Evolutionary conservation across 2,888 invertebrate species (phyloP), one percentile per base, ranked within the genome.

Genomic region (Pollenia amentaria): DNA sequence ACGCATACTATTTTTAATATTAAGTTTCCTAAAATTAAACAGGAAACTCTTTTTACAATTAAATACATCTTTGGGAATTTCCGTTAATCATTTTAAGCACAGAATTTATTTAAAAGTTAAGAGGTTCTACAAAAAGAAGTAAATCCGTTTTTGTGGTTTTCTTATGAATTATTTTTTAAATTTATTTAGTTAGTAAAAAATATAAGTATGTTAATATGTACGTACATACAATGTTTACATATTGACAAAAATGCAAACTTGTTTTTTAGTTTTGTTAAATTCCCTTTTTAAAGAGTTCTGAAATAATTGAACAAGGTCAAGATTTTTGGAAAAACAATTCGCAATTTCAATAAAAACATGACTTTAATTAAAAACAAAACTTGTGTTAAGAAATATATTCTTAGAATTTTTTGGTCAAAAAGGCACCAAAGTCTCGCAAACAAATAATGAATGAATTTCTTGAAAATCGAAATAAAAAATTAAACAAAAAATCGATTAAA

Each of bases 381-480:
- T 16, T 8, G 42, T 21, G 21, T 44, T 51, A 48, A 9, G 16
- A 12, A 69, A 67, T 46, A 44, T 51, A 51, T 81, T 82, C 82
- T 69, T 1, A 53, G 75, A 76, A 82, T 67, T 44, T 82, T 44
- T 82, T 75, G 10, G 18, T 60, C 29, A 51, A 57, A 73, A 67
- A 14, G 51, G 40, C 29, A 40, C 7, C 16, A 16, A 4, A 38
- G 60, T 48, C 40, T 64, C 57, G 7, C 14, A 16, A 18, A 62
- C 11, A 46, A 67, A 14, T 38, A 48, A 9, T 18, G 18, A 46
- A 46, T 48, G 38, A 77, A 44, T 29, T 40, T 14, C 29, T 29
- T 29, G 6, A 29, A 29, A 29, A 29, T 29, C 29, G 29, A 4
- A n/a, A 21, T 10, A 53, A 53, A 42, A 21, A 40, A 12, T 48